phyloP scores from a whole-genome alignment of 2,113 vertebrate species.

The Barnardius zonarius region DNA sequence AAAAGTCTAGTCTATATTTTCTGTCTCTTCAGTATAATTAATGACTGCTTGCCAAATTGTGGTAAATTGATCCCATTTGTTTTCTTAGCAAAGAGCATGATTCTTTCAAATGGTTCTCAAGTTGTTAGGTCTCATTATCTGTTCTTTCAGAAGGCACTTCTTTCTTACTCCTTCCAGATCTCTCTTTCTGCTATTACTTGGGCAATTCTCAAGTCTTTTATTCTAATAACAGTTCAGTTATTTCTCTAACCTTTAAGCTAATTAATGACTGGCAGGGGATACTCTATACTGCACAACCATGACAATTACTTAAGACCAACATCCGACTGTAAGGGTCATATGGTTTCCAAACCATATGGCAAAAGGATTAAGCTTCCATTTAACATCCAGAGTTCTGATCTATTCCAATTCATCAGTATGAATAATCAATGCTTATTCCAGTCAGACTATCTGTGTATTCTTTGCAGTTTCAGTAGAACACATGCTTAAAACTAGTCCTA shows the following conservation, averaged over 20 bases:
- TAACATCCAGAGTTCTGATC: background rate
- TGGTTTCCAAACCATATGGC: background rate
- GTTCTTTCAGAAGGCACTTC: background rate
- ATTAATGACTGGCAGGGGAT: background rate
- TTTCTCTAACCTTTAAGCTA: background rate
- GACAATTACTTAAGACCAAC: background rate
- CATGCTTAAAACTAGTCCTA: background rate
- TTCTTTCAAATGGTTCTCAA: background rate
- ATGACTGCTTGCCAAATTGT: background rate
- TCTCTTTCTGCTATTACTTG: background rate
- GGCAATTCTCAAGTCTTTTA: background rate
- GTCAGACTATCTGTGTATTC: background rate
- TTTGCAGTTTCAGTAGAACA: background rate
- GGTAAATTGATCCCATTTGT: background rate
- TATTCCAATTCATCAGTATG: background rate
- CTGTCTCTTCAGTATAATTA: background rate
- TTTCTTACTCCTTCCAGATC: background rate
- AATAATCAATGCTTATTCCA: conserved; percentile 28
- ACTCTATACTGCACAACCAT: background rate
- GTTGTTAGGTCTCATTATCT: conserved; percentile 3
- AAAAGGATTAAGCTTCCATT: background rate
- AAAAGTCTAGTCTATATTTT: background rate
- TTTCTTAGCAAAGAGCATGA: background rate
- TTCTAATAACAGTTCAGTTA: background rate
- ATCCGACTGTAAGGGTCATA: background rate